Evolutionary conservation across 2,797 vertebrate species (phyloP), one percentile per base, ranked within the genome.

Genomic region (Chrysocyon brachyurus): DNA sequence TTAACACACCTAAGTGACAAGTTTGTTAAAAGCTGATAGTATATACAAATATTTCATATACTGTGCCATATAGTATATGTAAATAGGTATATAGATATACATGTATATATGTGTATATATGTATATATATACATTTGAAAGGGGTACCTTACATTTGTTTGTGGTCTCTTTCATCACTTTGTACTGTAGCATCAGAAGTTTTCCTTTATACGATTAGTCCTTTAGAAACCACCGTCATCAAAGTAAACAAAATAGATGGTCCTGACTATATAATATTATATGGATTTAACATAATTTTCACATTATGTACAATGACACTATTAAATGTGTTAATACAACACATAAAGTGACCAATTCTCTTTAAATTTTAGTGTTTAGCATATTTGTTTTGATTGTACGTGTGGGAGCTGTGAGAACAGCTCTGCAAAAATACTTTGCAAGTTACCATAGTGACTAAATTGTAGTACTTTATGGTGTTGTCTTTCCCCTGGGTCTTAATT

Each of bases 331-430:
- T 98, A 98, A 97, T 98, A 94, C 66, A 97, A 93, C 82, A 93
- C 75, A 94, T 93, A 97, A 97, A 98, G 96, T 97, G 70, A 97
- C 82, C 82, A 21, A 85, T 98, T 98, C 75, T 97, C 97, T 97
- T 98, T 97, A 97, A 96, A 97, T 96, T 97, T 97, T 98, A 97
- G 72, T 96, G 87, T 96, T 98, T 95, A 96, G 88, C 90, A 68
- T 97, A 97, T 98, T 98, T 98, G 88, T 98, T 98, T 98, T 98
- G 88, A 94, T 98, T 94, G 90, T 96, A 77, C 97, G 0, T 56
- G 33, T 97, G 97, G 92, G 98, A 98, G 97, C 92, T 94, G 70
- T 86, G 97, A 97, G 95, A 97, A 97, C 33, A 36, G 93, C 63
- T 96, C 87, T 97, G 93, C 95, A 95, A 97, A 98, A 98, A 87